These are phyloP conservation scores for Anhinga anhinga DNA, from an alignment of 2,113 vertebrate species.

Conservation along the genomic window DNA sequence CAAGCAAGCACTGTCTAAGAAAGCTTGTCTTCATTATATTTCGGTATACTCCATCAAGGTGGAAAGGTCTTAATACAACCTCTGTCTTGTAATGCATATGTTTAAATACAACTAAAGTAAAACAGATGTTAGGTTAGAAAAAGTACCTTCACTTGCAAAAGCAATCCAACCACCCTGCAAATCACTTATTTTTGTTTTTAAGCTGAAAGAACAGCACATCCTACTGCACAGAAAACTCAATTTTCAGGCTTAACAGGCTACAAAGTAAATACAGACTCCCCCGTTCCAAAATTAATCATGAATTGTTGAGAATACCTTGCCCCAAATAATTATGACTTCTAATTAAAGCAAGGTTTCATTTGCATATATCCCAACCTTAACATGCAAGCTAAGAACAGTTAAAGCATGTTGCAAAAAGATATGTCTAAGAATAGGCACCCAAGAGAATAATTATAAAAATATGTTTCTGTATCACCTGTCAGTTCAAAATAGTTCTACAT, in stretches of 20 bases:
- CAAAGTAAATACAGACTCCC: neutral
- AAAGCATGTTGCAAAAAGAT: neutral
- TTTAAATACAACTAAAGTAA: neutral
- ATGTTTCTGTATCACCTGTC: neutral
- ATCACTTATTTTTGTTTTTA: neutral
- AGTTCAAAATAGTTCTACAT: constrained; percentile 2
- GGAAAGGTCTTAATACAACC: neutral
- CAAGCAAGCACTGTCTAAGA: neutral
- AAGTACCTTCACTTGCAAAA: neutral
- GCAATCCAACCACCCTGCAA: neutral
- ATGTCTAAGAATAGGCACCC: neutral
- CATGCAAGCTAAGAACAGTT: neutral
- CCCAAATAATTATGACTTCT: neutral
- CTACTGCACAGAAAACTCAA: neutral
- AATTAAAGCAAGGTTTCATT: neutral
- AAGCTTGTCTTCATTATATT: neutral
- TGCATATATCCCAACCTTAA: neutral
- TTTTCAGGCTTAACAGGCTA: neutral
- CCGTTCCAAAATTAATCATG: neutral
- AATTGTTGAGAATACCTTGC: neutral
- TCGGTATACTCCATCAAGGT: neutral
- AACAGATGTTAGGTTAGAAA: neutral
- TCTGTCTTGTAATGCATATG: neutral
- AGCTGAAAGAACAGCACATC: neutral
- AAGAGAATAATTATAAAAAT: neutral